These are phyloP conservation scores for Theropithecus gelada DNA, from an alignment of 2,113 vertebrate species.

Conservation along the genomic window DNA sequence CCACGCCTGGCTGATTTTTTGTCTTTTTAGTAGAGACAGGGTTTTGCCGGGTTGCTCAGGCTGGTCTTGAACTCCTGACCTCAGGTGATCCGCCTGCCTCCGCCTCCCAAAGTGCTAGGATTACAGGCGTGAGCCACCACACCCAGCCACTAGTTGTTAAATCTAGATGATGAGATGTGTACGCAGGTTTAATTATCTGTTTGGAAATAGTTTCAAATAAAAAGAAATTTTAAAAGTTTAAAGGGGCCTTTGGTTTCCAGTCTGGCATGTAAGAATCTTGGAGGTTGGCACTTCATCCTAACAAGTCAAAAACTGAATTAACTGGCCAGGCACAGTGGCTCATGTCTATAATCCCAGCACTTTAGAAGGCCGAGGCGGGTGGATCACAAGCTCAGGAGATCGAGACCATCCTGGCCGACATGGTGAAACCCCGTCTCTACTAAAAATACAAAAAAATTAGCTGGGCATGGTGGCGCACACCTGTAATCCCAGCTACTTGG, in stretches of 20 bases:
- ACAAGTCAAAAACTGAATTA: neutral
- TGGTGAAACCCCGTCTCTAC: neutral
- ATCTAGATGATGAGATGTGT: neutral
- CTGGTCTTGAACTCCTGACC: too few species aligned
- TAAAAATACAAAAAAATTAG: neutral
- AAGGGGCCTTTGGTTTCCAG: neutral
- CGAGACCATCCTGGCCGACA: neutral
- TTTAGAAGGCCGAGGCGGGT: neutral
- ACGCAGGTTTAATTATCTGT: neutral
- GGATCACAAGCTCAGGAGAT: neutral
- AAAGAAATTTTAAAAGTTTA: neutral
- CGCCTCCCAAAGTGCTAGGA: too few species aligned
- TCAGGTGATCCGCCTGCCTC: too few species aligned
- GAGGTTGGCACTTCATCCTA: neutral
- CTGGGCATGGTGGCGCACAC: neutral
- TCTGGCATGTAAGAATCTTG: neutral
- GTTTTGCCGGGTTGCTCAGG: too few species aligned
- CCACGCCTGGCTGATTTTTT: too few species aligned
- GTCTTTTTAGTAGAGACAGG: too few species aligned
- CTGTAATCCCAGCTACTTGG: neutral
- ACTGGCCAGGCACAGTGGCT: neutral
- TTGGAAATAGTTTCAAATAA: constrained; percentile 1
- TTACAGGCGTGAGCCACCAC: too few species aligned
- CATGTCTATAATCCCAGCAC: neutral
- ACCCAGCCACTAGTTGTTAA: neutral